phyloP scores from a whole-genome alignment of 2,888 invertebrate genomes.

The Pyrrhosoma nymphula region DNA sequence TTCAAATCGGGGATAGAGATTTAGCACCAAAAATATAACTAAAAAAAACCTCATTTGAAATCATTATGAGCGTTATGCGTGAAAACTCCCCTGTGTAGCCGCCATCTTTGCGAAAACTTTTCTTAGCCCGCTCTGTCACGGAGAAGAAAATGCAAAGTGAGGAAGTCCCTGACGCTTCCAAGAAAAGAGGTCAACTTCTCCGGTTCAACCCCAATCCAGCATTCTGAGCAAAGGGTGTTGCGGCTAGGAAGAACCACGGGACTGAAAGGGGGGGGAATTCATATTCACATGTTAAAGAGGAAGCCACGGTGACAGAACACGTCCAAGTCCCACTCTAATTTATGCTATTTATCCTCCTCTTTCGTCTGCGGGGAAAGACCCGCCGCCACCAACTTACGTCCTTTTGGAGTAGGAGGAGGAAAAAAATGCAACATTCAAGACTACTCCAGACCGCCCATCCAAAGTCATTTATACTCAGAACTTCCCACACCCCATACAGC shows the following conservation, averaged over 20 bases:
- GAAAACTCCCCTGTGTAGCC: neutral
- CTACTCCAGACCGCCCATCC: neutral
- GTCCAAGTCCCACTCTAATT: neutral
- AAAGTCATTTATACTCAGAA: neutral
- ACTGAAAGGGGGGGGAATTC: neutral
- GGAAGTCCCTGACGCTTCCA: neutral
- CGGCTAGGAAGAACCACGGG: neutral
- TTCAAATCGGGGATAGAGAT: neutral
- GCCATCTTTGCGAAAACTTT: neutral
- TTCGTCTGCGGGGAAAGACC: neutral
- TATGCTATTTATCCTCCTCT: neutral
- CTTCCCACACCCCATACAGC: neutral
- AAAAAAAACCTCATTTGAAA: neutral
- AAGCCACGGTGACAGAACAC: neutral
- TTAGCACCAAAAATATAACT: neutral
- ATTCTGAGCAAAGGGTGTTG: neutral
- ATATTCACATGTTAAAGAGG: constrained; percentile 25
- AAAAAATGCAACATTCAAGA: neutral
- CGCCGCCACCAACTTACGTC: neutral
- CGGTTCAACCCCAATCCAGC: neutral
- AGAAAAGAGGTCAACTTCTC: neutral
- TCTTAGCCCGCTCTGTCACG: neutral
- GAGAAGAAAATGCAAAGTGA: neutral
- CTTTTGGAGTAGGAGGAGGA: neutral
- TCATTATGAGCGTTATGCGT: neutral